phyloP scores from a whole-genome alignment of 2,888 invertebrate genomes.

The Tetragnatha montana region DNA sequence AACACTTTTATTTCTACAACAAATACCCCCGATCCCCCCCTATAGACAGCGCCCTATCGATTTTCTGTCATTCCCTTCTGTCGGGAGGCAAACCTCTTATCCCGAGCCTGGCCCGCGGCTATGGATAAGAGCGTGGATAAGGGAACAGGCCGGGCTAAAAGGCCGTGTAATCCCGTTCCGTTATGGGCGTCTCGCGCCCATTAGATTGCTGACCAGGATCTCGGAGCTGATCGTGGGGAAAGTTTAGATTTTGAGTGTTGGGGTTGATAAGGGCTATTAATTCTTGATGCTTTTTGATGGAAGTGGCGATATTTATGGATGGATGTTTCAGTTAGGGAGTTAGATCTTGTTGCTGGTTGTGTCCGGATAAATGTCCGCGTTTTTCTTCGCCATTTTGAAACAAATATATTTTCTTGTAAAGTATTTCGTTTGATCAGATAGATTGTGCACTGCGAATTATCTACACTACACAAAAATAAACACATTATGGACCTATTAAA shows the following conservation, averaged over 20 bases:
- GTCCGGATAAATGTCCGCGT: too few species aligned
- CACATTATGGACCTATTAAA: too few species aligned
- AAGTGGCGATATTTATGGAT: background rate
- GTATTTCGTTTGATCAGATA: too few species aligned
- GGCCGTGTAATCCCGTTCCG: conserved; percentile 59
- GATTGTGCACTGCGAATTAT: too few species aligned
- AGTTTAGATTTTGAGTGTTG: conserved; percentile 25
- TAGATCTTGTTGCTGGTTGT: too few species aligned
- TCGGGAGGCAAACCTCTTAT: conserved; percentile 57
- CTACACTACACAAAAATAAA: too few species aligned
- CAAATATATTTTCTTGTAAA: too few species aligned
- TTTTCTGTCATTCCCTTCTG: conserved; percentile 64
- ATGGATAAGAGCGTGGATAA: conserved; percentile 39
- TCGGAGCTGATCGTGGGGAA: conserved; percentile 36
- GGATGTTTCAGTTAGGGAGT: background rate
- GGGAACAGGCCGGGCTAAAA: conserved; percentile 46
- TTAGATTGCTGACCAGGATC: conserved; percentile 43
- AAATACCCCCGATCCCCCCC: conserved; percentile 44
- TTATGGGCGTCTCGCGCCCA: conserved; percentile 30
- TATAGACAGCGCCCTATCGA: conserved; percentile 57
- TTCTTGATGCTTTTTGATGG: background rate
- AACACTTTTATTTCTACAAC: conserved; percentile 65
- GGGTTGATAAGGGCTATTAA: conserved; percentile 28
- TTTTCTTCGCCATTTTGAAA: too few species aligned
- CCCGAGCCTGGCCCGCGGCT: conserved; percentile 47